Base-by-base conservation (phyloP, 2,888 invertebrate species). In the Drosophila mimica region DNA sequence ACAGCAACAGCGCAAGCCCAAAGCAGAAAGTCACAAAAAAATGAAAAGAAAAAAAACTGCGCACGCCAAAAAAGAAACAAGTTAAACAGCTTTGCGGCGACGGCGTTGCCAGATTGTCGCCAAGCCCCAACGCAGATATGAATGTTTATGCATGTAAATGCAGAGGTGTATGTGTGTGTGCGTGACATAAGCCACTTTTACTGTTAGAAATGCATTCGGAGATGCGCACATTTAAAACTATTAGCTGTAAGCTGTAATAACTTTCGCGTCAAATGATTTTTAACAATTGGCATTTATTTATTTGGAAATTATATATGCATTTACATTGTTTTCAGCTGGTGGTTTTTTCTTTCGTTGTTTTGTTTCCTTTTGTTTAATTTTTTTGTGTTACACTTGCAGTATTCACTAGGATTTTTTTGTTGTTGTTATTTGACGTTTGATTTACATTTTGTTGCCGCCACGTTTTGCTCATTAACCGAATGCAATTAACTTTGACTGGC, bases 171-270 rank as follows among this genome's bases (percentile, higher is more conserved):
- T 69, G 53, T 70, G 62, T 76, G 64, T 58, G 59, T 81, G 74
- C 87, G 88, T 86, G 85, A 86, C 85, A 86, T 88, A 86, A 86
- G 85, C 80, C 82, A 88, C 89, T 86, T 86, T 88, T 86, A 85
- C 85, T 85, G 85, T 85, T 85, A 86, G 88, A 86, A 86, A 86
- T 88, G 74, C 80, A 83, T 66, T 78, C 59, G 74, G 69, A 83
- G 79, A 83, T 83, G 86, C 73, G 81, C 76, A 74, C 57, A 53
- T 59, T 68, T 69, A 25, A 46, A 15, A 15, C 15, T 8, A 8
- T 28, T 46, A 15, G 15, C 15, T 25, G 46, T 51, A 49, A 64
- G 60, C 49, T 61, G 33, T 70, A 54, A 61, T 48, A 60, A 61
- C 53, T 64, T 66, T 66, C 40, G 56, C 76, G 73, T 80, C 76